Evolutionary conservation across 2,113 vertebrate genomes (phyloP), one percentile per base, ranked within the genome.

Genomic region (Collichthys lucidus): DNA sequence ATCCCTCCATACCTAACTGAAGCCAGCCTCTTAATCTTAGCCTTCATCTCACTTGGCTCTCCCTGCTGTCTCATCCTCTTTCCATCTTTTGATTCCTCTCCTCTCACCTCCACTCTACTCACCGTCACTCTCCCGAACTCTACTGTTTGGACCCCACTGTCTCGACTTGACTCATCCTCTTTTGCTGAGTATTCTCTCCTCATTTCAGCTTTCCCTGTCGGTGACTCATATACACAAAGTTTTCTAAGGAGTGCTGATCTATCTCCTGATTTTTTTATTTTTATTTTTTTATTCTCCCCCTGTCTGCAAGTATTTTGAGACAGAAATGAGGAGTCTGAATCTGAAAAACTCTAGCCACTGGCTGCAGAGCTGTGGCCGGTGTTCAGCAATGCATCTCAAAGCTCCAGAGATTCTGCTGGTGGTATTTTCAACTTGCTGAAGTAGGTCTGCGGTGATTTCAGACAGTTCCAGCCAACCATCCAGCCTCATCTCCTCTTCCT

Each of bases 21-120:
- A 89, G 80, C 68, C 76, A 78, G 73, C 74, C 53, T 89, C 88
- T 87, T 91, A 89, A 94, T 94, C 92, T 86, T 71, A 85, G 89
- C 61, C 90, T 85, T 84, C 91, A 90, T 92, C 89, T 89, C 75
- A 49, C 79, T 76, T 74, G 76, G 77, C 74, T 85, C 74, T 85
- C 81, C 79, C 79, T 90, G 74, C 73, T 69, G 52, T 85, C 62
- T 87, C 67, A 15, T 66, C 64, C 77, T 74, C 57, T 24, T 68
- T 24, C 47, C 46, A 52, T 61, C 26, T 77, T 77, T 61, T 72
- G 44, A 77, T 74, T 78, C 59, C 26, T 62, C 65, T 86, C 77
- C 60, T 73, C 71, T 79, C 53, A 80, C 80, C 77, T 80, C 71
- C 68, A 59, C 64, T 11, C 42, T 75, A 47, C 52, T 82, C 68